These are phyloP conservation scores for Orthosia gothica DNA, from an alignment of 2,888 invertebrate species.

Conservation along the genomic window DNA sequence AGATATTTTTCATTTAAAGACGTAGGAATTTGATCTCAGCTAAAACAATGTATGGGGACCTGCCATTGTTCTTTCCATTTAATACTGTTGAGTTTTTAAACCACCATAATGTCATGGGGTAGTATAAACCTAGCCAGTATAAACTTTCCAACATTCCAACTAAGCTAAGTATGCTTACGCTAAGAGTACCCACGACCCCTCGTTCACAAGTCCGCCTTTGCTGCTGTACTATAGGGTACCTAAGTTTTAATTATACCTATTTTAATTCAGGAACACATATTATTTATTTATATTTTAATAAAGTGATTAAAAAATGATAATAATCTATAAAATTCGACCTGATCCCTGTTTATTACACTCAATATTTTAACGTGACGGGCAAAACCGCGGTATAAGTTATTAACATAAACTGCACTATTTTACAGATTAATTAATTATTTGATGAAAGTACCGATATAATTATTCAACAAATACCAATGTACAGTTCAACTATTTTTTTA, in stretches of 20 bases:
- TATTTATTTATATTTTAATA: neutral
- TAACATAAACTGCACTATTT: neutral
- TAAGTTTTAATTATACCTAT: neutral
- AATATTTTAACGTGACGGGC: slow-evolving; percentile 9
- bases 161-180: neutral
- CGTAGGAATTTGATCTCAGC: no score
- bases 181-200: neutral
- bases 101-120: neutral
- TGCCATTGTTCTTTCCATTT: no score
- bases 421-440: neutral
- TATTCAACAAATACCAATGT: neutral
- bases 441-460: neutral
- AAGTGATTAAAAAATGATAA: neutral
- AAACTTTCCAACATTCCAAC: neutral
- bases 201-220: no score
- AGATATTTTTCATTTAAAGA: no score
- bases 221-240: neutral
- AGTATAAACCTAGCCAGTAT: neutral
- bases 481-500: no score
- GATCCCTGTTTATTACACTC: slow-evolving; percentile 10
- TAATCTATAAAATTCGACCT: neutral
- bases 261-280: neutral
- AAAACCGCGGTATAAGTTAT: neutral
- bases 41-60: no score
- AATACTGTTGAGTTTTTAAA: neutral